Percentiles rank a stretch among this genome's conserved stretches.
phyloP scores from a whole-genome alignment of 2,888 invertebrate genomes.

The Andrena chrysosceles region DNA sequence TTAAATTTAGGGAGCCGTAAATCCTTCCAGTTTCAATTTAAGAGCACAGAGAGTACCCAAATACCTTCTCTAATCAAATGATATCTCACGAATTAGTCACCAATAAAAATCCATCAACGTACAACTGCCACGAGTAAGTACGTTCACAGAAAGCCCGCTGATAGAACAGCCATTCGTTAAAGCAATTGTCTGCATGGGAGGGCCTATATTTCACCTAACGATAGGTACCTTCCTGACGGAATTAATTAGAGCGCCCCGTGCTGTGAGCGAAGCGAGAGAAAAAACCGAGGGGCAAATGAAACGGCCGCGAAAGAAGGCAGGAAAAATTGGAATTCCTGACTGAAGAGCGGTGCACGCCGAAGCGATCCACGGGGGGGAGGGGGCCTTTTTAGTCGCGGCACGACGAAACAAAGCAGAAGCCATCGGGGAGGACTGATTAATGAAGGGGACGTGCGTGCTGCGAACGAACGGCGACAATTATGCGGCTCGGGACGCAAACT shows the following conservation, averaged over 20 bases:
- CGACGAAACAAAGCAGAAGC: conserved; percentile 49
- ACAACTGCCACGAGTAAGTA: too few relatives aligned
- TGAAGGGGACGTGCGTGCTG: conserved; percentile 65
- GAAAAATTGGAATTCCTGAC: conserved; percentile 42
- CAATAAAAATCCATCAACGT: too few relatives aligned
- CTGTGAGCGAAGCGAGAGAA: background rate
- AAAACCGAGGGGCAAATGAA: background rate
- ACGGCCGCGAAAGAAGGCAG: background rate
- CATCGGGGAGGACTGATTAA: conserved; percentile 68
- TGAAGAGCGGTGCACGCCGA: conserved; percentile 22
- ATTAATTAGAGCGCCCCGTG: conserved; percentile 49
- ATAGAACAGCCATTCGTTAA: background rate
- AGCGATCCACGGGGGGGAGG: conserved; percentile 14
- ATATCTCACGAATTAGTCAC: too few relatives aligned
- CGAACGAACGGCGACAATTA: conserved; percentile 63
- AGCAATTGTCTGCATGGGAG: background rate
- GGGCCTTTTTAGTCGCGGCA: conserved; percentile 42
- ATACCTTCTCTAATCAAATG: too few relatives aligned
- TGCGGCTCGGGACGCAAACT: conserved; percentile 53
- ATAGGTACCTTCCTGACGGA: conserved; percentile 18
- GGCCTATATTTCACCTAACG: conserved; percentile 26
- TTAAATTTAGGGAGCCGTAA: too few relatives aligned
- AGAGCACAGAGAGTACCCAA: too few relatives aligned
- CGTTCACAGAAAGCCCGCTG: too few relatives aligned
- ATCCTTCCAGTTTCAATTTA: too few relatives aligned